These are phyloP conservation scores for Trididemnum nubilum DNA, from an alignment of 23 tunicate genomes.

Conservation along the genomic window DNA sequence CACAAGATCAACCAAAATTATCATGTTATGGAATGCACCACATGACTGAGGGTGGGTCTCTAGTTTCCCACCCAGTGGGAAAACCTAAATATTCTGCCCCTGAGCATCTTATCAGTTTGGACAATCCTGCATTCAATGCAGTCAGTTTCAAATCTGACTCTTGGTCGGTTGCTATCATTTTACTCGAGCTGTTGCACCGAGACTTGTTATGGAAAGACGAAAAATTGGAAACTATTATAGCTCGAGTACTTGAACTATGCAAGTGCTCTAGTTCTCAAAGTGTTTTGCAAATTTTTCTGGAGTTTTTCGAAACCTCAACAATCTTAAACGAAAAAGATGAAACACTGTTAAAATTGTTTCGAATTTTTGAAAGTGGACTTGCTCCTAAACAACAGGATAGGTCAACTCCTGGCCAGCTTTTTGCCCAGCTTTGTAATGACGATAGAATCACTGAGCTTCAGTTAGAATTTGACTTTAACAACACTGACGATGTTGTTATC, in stretches of 20 bases:
- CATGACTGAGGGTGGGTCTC: slow-evolving; percentile 73
- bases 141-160: slow-evolving; percentile 61
- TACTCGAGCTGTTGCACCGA: slow-evolving; percentile 57
- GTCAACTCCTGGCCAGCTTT: not conserved
- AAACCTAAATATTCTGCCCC: slow-evolving; percentile 68
- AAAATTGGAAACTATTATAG: slow-evolving; percentile 29
- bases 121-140: not conserved
- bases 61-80: slow-evolving; percentile 61
- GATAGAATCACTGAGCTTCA: not conserved
- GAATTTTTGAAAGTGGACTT: slow-evolving; percentile 29
- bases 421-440: not conserved
- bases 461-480: not conserved
- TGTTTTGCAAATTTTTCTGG: slow-evolving; percentile 23
- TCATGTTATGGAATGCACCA: slow-evolving; percentile 74
- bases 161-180: slow-evolving; percentile 68
- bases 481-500: not conserved
- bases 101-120: slow-evolving; percentile 45
- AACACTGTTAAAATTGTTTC: not conserved
- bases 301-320: slow-evolving; percentile 2
- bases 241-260: slow-evolving; percentile 38
- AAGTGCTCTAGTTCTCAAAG: slow-evolving; percentile 25
- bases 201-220: slow-evolving; percentile 34
- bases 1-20: slow-evolving; percentile 45
- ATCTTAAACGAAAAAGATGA: not conserved
- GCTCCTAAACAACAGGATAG: slow-evolving; percentile 14